phyloP scores from a whole-genome alignment of 2,113 vertebrate species.

The Arenaria interpres region DNA sequence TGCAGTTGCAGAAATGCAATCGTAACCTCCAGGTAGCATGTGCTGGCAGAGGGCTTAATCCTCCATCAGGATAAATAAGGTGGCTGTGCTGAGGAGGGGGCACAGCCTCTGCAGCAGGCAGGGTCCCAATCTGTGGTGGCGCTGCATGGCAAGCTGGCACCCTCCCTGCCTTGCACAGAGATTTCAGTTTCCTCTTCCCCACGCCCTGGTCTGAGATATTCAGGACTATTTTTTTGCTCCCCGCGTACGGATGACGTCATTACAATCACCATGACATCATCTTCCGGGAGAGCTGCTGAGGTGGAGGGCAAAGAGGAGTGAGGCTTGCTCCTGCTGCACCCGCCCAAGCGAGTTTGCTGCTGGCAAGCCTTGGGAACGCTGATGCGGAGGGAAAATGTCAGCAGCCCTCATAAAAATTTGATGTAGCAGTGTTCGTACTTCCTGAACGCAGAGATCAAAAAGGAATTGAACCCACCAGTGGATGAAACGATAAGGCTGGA shows the following conservation, averaged over 20 bases:
- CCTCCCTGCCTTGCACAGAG: neutral
- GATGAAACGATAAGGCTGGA: neutral
- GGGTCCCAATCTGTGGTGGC: neutral
- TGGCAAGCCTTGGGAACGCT: neutral
- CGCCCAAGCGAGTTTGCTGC: neutral
- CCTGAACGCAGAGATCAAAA: neutral
- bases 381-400: neutral
- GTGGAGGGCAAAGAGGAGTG: neutral
- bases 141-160: neutral
- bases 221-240: neutral
- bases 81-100: neutral
- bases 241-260: fast-evolving
- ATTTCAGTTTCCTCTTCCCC: neutral
- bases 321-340: neutral
- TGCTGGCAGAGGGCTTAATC: neutral
- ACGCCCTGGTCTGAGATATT: neutral
- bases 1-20: neutral
- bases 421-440: neutral
- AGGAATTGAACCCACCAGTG: neutral
- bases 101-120: neutral
- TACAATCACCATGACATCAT: neutral
- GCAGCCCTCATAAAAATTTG: neutral
- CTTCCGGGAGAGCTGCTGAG: neutral
- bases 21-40: too few species aligned
- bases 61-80: neutral